phyloP scores from a whole-genome alignment of 2,797 vertebrate genomes.

The Amniataba percoides region DNA sequence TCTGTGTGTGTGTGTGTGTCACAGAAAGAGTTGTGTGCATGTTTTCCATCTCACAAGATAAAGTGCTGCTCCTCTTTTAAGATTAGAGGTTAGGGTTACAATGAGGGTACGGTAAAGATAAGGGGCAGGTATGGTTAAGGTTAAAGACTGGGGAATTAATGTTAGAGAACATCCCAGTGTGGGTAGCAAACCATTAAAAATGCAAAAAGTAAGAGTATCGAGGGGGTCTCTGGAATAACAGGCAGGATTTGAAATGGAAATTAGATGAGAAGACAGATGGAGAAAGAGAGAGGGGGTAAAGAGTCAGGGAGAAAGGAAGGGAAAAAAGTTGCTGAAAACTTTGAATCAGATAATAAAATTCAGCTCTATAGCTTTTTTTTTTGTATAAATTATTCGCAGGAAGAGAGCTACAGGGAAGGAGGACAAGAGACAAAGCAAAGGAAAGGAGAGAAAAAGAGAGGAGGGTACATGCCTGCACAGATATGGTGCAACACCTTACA shows the following conservation, averaged over 20 bases:
- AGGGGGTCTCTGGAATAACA: conserved; percentile 25
- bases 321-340: conserved; percentile 35
- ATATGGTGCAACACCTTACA: conserved; percentile 21
- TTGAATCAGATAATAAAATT: conserved; percentile 53
- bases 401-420: conserved; percentile 18
- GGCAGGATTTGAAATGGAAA: conserved; percentile 38
- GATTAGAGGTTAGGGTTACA: conserved; percentile 23
- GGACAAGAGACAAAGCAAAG: conserved; percentile 19
- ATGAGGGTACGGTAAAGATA: conserved; percentile 21
- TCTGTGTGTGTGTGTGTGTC: not conserved
- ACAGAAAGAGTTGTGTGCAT: conserved; percentile 1
- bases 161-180: not conserved
- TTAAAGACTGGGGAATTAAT: conserved; percentile 20
- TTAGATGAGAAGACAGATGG: conserved; percentile 41
- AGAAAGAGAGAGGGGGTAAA: not conserved
- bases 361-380: conserved; percentile 36
- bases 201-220: not conserved
- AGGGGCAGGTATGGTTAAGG: not conserved
- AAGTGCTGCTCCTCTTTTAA: conserved; percentile 20
- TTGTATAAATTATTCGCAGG: conserved; percentile 56
- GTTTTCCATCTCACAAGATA: conserved; percentile 15
- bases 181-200: not conserved
- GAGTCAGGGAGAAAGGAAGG: not conserved
- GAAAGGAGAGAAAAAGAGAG: not conserved
- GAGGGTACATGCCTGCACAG: not conserved